Evolutionary conservation across 2,888 invertebrate genomes (phyloP).

Genomic region (Ethmia dodecea): DNA sequence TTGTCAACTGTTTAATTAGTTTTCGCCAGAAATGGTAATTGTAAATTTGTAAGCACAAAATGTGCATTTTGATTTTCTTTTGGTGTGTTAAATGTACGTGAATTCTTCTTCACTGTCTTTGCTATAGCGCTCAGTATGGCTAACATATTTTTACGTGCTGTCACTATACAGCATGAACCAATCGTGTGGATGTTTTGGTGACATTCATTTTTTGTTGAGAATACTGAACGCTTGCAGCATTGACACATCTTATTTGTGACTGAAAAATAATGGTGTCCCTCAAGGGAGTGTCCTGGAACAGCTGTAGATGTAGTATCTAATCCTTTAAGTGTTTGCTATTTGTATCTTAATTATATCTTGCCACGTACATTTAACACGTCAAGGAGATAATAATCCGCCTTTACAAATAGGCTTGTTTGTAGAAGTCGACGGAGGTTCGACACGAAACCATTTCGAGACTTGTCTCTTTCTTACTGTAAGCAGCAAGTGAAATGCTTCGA

Average conservation of each 20-base stretch:
- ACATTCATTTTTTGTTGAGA: not conserved
- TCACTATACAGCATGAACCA: not conserved
- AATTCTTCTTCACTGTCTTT: not conserved
- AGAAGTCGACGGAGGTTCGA: conserved; percentile 46
- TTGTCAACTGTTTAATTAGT: conserved; percentile 38
- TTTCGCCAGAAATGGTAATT: conserved; percentile 39
- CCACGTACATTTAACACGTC: conserved; percentile 48
- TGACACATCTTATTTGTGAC: conserved; percentile 5
- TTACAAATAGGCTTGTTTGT: conserved; percentile 66
- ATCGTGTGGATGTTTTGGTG: not conserved
- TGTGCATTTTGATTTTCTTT: conserved; percentile 50
- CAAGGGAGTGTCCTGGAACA: not conserved
- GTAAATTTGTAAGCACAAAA: conserved; percentile 54
- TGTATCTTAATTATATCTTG: not conserved
- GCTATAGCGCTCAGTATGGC: conserved; percentile 1
- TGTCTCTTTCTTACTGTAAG: conserved; percentile 67
- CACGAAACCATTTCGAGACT: conserved; percentile 50
- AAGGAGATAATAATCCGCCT: conserved; percentile 63
- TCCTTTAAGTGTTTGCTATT: not conserved
- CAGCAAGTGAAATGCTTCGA: conserved; percentile 70
- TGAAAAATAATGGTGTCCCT: conserved; percentile 3
- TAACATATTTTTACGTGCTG: not conserved
- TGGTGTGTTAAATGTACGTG: conserved; percentile 52
- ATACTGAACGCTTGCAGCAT: conserved; percentile 9
- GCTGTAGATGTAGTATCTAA: not conserved